Evolutionary conservation across 1,140 invertebrate species (phyloP), one percentile per base, ranked within the genome.

Genomic region (Drosophila aff.): DNA sequence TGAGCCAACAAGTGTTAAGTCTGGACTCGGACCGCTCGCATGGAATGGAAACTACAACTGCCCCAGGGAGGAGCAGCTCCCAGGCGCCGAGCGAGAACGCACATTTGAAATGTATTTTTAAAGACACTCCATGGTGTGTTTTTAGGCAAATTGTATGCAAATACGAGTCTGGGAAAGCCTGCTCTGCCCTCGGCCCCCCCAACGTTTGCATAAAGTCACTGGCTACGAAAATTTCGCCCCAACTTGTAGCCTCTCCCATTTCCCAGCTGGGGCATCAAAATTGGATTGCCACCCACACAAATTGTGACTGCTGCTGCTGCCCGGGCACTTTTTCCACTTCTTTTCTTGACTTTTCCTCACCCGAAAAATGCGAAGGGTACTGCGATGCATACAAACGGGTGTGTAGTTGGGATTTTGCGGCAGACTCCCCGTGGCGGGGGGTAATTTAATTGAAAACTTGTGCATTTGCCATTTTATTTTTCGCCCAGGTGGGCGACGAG

Each of bases 71-170:
- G 18, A 21, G 38, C 64, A 68, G 66, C 61, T 73, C 79, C 58
- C 43, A 43, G 41, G 8, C 44, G 40, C n/a, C n/a, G 21, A 52
- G 38, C n/a, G 43, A 58, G 53, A 68, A 68, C 63, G 52, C 85
- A 81, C 68, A 72, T 66, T 73, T 65, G 53, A 84, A 91, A 90
- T 90, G 86, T 90, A 90, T 90, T 90, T 90, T 90, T 85, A 91
- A 91, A 85, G 86, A 90, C 67, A 91, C 79, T 79, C 85, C 68
- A 65, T 77, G 72, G 82, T 82, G 85, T 91, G 86, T 90, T 90
- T 90, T 85, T 91, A 85, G 82, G 82, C 86, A 91, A 90, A 90
- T 90, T 90, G 85, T 91, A 90, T 85, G 85, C 86, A 90, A 90
- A 91, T 90, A 90, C 82, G 80, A 89, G 67, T 60, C 85, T 40